Conservation (phyloP, 1,140 invertebrate genomes). For the Aphis gossypii region DNA sequence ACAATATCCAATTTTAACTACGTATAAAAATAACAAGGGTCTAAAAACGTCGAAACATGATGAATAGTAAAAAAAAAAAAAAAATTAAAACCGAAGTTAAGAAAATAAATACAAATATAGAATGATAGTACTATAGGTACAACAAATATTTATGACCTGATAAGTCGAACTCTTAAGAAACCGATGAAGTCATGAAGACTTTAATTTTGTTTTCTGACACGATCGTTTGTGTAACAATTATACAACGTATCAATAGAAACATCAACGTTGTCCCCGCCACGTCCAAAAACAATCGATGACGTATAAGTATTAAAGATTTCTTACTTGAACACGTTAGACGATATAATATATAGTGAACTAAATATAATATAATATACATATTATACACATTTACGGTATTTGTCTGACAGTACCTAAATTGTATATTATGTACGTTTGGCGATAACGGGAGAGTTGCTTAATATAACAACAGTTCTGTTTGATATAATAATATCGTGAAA, state of each 20-base stretch:
- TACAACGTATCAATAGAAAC: background rate
- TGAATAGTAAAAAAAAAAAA: background rate
- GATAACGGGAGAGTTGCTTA: background rate
- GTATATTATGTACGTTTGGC: background rate
- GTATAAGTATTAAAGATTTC: background rate
- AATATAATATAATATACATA: background rate
- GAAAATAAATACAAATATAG: background rate
- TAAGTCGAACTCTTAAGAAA: background rate
- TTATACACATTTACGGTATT: background rate
- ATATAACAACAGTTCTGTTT: background rate
- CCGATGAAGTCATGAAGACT: background rate
- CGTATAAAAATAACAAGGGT: background rate
- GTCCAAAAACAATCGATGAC: constrained; percentile 26
- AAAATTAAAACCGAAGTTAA: background rate
- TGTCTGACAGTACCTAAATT: background rate
- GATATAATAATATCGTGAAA: background rate
- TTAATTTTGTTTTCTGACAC: background rate
- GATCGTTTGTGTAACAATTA: background rate
- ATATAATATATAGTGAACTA: background rate
- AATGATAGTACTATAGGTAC: background rate
- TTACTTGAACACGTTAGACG: background rate
- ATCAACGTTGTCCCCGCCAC: background rate
- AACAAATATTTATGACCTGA: background rate
- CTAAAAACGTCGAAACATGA: constrained; percentile 8
- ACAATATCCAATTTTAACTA: background rate